Percentiles rank a stretch among this genome's conserved stretches.
These are phyloP conservation scores for Lepus oiostolus DNA, from an alignment of 2,797 vertebrate genomes.

Conservation along the genomic window DNA sequence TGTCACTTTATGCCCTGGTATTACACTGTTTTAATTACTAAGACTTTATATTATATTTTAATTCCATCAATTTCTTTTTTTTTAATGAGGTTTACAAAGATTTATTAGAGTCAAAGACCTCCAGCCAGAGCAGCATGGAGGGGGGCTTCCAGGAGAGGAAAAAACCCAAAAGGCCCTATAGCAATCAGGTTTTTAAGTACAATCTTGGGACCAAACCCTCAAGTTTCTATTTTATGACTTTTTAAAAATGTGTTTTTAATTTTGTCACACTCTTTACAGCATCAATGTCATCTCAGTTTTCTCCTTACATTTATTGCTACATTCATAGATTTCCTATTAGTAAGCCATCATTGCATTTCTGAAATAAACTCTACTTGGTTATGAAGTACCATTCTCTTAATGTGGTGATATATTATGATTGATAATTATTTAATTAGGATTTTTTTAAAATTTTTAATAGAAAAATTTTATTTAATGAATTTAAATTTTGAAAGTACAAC, in stretches of 20 bases:
- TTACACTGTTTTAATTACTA: not conserved
- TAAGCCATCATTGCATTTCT: not conserved
- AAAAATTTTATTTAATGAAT: too few species aligned
- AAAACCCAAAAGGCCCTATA: too few species aligned
- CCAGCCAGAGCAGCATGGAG: too few species aligned
- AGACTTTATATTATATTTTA: slow-evolving; percentile 13
- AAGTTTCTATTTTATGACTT: not conserved
- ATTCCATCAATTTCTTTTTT: not conserved
- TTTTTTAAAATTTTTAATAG: not conserved
- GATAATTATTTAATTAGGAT: not conserved
- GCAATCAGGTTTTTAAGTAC: too few species aligned
- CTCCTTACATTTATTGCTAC: not conserved
- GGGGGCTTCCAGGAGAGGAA: too few species aligned
- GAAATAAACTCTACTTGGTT: not conserved
- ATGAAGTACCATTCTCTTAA: not conserved
- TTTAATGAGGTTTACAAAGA: too few species aligned
- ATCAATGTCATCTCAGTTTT: not conserved
- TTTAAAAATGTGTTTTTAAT: slow-evolving; percentile 2
- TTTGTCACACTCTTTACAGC: not conserved
- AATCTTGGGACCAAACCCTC: too few species aligned
- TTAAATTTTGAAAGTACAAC: too few species aligned
- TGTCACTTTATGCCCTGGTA: not conserved
- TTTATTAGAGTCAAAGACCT: too few species aligned
- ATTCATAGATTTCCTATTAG: not conserved
- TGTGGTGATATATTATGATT: not conserved